Base-by-base conservation (phyloP, 2,888 invertebrate genomes). In the Calliphora vomitoria region DNA sequence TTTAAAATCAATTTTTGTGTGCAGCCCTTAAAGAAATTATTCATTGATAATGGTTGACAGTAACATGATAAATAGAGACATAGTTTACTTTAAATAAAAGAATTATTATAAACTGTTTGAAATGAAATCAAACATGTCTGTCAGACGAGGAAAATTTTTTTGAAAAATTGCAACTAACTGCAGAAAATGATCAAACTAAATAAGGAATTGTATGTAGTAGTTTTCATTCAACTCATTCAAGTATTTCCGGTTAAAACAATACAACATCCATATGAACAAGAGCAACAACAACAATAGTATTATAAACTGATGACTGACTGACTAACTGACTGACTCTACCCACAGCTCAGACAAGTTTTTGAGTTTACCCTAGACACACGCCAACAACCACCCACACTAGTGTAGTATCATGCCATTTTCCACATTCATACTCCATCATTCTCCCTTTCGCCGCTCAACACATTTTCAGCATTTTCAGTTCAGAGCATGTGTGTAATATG, bases 181-280 rank as follows among this genome's bases (percentile, higher is more conserved):
- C 44, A 74, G 64, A 41, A 8, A 66, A 74, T 50, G 68, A 53
- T 35, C 6, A 44, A 47, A 72, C 38, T 47, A 13, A 11, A n/a
- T 20, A 64, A 66, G 38, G 47, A 76, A 86, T 38, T 64, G 15
- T 71, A 47, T 64, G 15, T 71, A 81, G 66, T 68, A 75, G 41
- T 75, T 75, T 60, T 83, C 35, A 35, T 35, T 50, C 71, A 80
- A 75, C 47, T 76, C 53, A 84, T 82, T 82, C 78, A 85, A 87
- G 78, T 79, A 81, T 87, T 85, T 87, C 87, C 82, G 85, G 82
- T 64, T 83, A 62, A 66, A 83, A 80, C 53, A 80, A 86, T 74
- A 35, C 13, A 72, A 64, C 44, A 76, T 55, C 38, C 62, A 44
- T 41, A 72, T 31, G 66, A 79, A 44, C 55, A 25, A 13, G 10